Percentiles rank a stretch among this genome's conserved stretches.
phyloP scores from a whole-genome alignment of 2,888 invertebrate species.

The Dendrolimus pini region DNA sequence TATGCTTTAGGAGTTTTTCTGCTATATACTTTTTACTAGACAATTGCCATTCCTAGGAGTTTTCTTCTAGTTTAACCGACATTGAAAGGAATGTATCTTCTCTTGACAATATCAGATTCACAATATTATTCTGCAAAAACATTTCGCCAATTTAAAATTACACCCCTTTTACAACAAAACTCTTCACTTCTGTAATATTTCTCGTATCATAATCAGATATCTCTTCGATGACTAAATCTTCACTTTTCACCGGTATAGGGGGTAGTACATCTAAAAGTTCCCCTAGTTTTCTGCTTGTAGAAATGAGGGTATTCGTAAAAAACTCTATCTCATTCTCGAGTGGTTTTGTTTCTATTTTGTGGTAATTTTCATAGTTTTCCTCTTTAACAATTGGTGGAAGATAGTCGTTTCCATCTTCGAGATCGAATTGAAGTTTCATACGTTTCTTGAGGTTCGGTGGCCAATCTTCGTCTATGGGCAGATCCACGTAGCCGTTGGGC shows the following conservation, averaged over 20 bases:
- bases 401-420: slow-evolving; percentile 56
- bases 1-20: too few species aligned
- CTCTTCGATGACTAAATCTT: slow-evolving; percentile 58
- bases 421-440: slow-evolving; percentile 62
- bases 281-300: slow-evolving; percentile 56
- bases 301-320: slow-evolving; percentile 47
- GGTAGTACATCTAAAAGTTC: slow-evolving; percentile 54
- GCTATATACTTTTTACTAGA: too few species aligned
- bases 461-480: slow-evolving; percentile 78
- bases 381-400: slow-evolving; percentile 58
- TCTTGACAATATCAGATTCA: too few species aligned
- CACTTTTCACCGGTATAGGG: slow-evolving; percentile 56
- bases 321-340: slow-evolving; percentile 34
- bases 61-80: too few species aligned
- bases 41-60: too few species aligned
- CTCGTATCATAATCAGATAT: slow-evolving; percentile 55
- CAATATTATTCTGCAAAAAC: too few species aligned
- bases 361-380: slow-evolving; percentile 53
- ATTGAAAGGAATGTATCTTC: too few species aligned
- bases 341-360: slow-evolving; percentile 37
- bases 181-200: slow-evolving; percentile 56
- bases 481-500: slow-evolving; percentile 69
- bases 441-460: slow-evolving; percentile 71
- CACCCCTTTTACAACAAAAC: slow-evolving; percentile 52
- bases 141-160: background rate